Evolutionary conservation across 1,140 invertebrate species (phyloP).

Genomic region (Drosophila pseudoobscura): DNA sequence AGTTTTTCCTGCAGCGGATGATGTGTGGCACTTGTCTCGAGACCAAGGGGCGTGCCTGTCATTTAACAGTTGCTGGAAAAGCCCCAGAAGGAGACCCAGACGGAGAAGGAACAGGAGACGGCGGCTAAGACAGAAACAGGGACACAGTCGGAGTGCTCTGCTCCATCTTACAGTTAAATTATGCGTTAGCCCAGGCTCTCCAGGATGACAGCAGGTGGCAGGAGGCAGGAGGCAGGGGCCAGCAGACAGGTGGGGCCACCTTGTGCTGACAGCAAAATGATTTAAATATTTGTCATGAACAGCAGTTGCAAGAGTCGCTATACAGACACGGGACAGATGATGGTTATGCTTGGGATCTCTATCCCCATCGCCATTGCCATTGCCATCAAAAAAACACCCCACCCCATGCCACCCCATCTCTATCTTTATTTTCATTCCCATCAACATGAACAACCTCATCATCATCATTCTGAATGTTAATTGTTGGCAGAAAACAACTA

Average conservation of each 20-base stretch:
- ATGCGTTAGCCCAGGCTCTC: conserved; percentile 45
- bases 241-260: background rate
- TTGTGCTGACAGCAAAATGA: conserved; percentile 44
- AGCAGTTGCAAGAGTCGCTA: no score
- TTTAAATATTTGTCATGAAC: conserved; percentile 65
- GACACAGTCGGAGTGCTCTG: conserved; percentile 14
- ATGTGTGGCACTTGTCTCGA: conserved; percentile 28
- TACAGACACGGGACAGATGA: no score
- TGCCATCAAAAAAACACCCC: no score
- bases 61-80: conserved; percentile 55
- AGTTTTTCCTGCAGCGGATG: conserved; percentile 1
- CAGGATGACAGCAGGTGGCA: background rate
- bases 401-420: no score
- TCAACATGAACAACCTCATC: conserved; percentile 15
- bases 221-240: no score
- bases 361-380: no score
- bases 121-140: no score
- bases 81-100: no score
- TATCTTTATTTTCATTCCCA: background rate
- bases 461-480: conserved; percentile 2
- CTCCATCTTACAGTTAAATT: conserved; percentile 62
- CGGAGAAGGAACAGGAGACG: no score
- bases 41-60: conserved; percentile 40
- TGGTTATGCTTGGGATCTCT: no score
- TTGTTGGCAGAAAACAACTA: conserved; percentile 2